phyloP scores from a whole-genome alignment of 1,140 invertebrate species.

The Rhagoletis pomonella region DNA sequence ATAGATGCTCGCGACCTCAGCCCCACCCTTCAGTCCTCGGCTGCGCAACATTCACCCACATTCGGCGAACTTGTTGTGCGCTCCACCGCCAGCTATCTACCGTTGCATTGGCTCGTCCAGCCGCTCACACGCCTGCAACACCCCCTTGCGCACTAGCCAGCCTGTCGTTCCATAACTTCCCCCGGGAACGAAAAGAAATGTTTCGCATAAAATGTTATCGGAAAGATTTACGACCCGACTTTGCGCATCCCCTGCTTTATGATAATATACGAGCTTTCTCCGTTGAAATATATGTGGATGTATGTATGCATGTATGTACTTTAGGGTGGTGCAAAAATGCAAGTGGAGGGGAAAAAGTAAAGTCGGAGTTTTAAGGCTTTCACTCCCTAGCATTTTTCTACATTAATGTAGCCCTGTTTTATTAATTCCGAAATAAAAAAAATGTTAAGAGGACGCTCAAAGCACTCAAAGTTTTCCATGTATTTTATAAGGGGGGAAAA shows the following conservation, averaged over 20 bases:
- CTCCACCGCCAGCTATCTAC: background rate
- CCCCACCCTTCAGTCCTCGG: background rate
- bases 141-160: background rate
- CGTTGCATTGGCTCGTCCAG: background rate
- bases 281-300: conserved; percentile 73
- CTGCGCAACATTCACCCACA: background rate
- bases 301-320: conserved; percentile 57
- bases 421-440: too few relatives aligned
- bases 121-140: background rate
- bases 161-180: conserved; percentile 45
- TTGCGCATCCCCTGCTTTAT: conserved; percentile 75
- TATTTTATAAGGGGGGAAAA: too few relatives aligned
- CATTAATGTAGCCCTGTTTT: too few relatives aligned
- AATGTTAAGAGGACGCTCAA: too few relatives aligned
- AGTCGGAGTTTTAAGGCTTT: too few relatives aligned
- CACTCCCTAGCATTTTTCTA: too few relatives aligned
- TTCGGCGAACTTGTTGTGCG: background rate
- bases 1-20: conserved; percentile 13
- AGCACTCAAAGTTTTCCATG: too few relatives aligned
- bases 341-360: background rate
- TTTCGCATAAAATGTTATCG: conserved; percentile 75
- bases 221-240: conserved; percentile 75
- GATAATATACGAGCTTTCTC: conserved; percentile 75
- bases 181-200: conserved; percentile 69
- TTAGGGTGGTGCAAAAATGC: conserved; percentile 5